Base-by-base conservation (phyloP, 2,888 invertebrate species). In the Aspidiotus destructor region DNA sequence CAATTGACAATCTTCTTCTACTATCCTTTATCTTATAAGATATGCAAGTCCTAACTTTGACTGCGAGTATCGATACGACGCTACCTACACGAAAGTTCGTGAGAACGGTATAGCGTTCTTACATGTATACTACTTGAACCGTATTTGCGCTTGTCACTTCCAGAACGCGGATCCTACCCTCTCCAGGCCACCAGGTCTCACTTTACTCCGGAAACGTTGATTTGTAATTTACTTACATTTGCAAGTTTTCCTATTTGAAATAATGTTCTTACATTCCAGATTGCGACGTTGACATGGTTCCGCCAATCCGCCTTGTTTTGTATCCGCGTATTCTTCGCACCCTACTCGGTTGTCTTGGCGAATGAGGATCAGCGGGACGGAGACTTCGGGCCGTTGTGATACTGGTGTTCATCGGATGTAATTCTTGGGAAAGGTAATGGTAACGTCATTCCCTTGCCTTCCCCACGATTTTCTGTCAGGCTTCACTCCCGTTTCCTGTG, bases 181-280 rank as follows among this genome's bases (percentile, higher is more conserved):
- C 40, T 60, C 28, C 60, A 17, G 60, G 7, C 28, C 60, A 60
- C 40, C 60, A 9, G 10, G 60, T 60, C 40, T 28, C 28, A 28
- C 60, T 60, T 8, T 28, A 28, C 10, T 40, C 60, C 40, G 40
- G 40, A 11, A 60, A 28, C 8, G 16, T 40, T 60, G 40, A 10
- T 8, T 7, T 16, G 28, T 60, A 28, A 16, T n/a, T 16, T 17
- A 17, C 16, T 28, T 28, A 28, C 16, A 28, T 60, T 60, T 28
- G 60, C 40, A 7, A 60, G 17, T 28, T 60, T 60, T 60, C 60
- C 60, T 11, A 28, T 17, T 60, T 60, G 60, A 28, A 28, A 60
- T 40, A 60, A 10, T 7, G 58, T 6, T 58, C 58, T n/a, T 17
- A 58, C 16, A 17, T 58, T 58, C 16, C 58, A 58, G 58, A 28